A percentile compares a stretch with the other conserved stretches of the same genome.
Evolutionary conservation across 2,888 invertebrate species (phyloP).

Genomic region (Timema cristinae): DNA sequence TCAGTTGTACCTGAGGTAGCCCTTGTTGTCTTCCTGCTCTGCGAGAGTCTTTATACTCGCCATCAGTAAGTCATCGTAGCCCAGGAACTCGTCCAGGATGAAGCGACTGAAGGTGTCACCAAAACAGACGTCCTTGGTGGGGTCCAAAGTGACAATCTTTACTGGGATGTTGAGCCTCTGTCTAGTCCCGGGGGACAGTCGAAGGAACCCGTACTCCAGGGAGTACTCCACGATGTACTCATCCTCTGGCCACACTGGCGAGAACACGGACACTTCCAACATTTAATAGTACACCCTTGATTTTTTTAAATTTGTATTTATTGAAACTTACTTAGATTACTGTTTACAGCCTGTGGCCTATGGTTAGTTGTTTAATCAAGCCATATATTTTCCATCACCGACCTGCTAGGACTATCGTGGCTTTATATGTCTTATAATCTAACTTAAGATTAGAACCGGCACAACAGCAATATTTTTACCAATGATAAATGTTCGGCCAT

Average conservation of each 20-base stretch:
- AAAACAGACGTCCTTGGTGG: slow-evolving; percentile 84
- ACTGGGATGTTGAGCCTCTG: slow-evolving; percentile 88
- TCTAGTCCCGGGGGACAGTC: slow-evolving; percentile 82
- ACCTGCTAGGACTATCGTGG: no score
- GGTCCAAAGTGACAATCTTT: slow-evolving; percentile 81
- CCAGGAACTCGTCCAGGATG: slow-evolving; percentile 87
- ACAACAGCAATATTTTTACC: no score
- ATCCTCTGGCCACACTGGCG: slow-evolving; percentile 67
- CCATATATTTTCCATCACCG: no score
- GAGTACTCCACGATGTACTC: slow-evolving; percentile 98
- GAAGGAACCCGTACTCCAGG: slow-evolving; percentile 91
- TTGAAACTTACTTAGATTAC: no score
- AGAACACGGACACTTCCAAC: no score
- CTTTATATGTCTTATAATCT: no score
- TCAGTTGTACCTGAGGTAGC: slow-evolving; percentile 83
- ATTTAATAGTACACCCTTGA: no score
- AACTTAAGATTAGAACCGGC: no score
- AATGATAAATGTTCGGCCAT: no score
- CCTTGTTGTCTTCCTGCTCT: slow-evolving; percentile 95
- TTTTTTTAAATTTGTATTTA: no score
- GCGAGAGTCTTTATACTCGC: slow-evolving; percentile 93
- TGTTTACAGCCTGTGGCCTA: no score
- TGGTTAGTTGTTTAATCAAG: no score
- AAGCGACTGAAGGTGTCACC: slow-evolving; percentile 88
- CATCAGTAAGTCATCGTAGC: slow-evolving; percentile 96